Percentiles rank a stretch among this genome's conserved stretches.
Conservation (phyloP, 2,888 invertebrate species). For the Trichopoda pennipes region DNA sequence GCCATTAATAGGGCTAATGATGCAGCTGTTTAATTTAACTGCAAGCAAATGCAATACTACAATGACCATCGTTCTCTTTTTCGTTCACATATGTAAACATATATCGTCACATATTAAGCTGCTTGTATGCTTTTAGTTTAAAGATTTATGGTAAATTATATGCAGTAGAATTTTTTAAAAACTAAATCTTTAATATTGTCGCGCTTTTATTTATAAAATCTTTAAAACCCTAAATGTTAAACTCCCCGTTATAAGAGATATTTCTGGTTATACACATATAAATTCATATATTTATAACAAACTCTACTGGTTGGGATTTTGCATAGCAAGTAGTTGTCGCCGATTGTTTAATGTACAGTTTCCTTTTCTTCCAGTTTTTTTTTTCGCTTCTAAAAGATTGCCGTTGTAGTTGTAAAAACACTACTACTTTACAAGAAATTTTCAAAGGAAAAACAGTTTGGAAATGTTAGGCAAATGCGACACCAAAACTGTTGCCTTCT, state of each 20-base stretch:
- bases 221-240: neutral
- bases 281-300: neutral
- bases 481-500: no score
- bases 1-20: slow-evolving; percentile 4
- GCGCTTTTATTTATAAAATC: no score
- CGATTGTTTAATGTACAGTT: slow-evolving; percentile 61
- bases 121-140: no score
- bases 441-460: neutral
- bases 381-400: slow-evolving; percentile 42
- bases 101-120: no score
- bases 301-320: slow-evolving; percentile 45
- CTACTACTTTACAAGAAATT: neutral
- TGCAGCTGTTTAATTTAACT: neutral
- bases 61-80: neutral
- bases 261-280: neutral
- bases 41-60: neutral
- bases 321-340: slow-evolving; percentile 67
- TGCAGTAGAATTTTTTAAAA: no score
- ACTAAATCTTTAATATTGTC: no score
- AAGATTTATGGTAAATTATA: no score
- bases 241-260: neutral
- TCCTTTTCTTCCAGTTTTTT: slow-evolving; percentile 34
- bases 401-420: slow-evolving; percentile 27
- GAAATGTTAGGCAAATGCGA: neutral
- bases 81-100: no score